These are phyloP conservation scores for Felis chaus DNA, from an alignment of 2,113 vertebrate genomes.

Conservation along the genomic window DNA sequence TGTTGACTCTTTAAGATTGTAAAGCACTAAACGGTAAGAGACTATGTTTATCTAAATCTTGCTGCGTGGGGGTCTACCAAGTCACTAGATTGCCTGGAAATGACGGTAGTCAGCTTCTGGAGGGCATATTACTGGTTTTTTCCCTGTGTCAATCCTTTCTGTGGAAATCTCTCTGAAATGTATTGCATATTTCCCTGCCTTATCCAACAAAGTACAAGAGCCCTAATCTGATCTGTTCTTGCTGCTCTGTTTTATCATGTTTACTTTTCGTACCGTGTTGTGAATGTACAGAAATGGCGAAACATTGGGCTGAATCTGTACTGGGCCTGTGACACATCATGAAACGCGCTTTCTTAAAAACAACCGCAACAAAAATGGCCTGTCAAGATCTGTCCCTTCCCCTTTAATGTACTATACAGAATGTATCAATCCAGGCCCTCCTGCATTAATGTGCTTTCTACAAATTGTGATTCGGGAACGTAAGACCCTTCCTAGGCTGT, in stretches of 20 bases:
- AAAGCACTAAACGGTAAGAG: conserved; percentile 47
- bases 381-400: not conserved
- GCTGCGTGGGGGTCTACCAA: not conserved
- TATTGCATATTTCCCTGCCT: conserved; percentile 29
- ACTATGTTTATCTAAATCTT: conserved; percentile 48
- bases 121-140: conserved; percentile 48
- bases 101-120: conserved; percentile 37
- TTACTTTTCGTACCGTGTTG: conserved; percentile 8
- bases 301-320: not conserved
- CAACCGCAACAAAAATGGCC: not conserved
- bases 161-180: conserved; percentile 46
- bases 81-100: conserved; percentile 55
- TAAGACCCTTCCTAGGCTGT: conserved; percentile 13
- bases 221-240: conserved; percentile 44
- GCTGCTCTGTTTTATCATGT: conserved; percentile 23
- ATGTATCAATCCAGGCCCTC: not conserved
- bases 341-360: conserved; percentile 53
- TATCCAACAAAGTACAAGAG: conserved; percentile 37
- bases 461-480: conserved; percentile 5
- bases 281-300: conserved; percentile 31
- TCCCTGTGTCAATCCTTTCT: not conserved
- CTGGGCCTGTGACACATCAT: not conserved
- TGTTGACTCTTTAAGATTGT: conserved; percentile 33
- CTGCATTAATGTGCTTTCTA: not conserved
- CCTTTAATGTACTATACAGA: not conserved